A percentile compares a stretch with the other conserved stretches of the same genome.
These are phyloP conservation scores for Himalopsyche kuldschensis DNA, from an alignment of 2,888 invertebrate genomes.

Conservation along the genomic window DNA sequence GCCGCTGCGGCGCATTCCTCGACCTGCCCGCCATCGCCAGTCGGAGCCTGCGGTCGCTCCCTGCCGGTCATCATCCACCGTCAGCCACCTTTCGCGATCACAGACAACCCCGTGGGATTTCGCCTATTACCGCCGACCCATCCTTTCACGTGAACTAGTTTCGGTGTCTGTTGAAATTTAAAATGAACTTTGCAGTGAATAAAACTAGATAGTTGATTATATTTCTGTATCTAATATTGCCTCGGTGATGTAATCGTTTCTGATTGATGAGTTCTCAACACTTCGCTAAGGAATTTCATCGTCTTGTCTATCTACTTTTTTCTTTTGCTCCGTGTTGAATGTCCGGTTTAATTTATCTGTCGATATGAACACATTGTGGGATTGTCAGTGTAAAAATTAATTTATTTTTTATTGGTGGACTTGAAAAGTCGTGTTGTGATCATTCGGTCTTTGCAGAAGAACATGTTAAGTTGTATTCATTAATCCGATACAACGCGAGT, in stretches of 20 bases:
- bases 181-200: too few relatives aligned
- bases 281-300: neutral
- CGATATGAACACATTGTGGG: neutral
- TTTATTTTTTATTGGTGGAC: neutral
- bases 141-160: neutral
- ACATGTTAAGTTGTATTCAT: too few relatives aligned
- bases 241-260: neutral
- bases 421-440: neutral
- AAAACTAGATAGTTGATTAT: too few relatives aligned
- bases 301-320: neutral
- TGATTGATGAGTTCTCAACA: neutral
- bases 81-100: slow-evolving; percentile 35
- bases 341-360: neutral
- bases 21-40: slow-evolving; percentile 41
- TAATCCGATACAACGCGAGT: neutral
- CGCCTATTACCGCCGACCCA: neutral
- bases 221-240: neutral
- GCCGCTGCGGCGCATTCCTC: slow-evolving; percentile 56
- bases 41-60: slow-evolving; percentile 39
- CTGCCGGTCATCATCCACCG: slow-evolving; percentile 42
- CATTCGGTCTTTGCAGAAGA: too few relatives aligned
- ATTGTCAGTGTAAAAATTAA: neutral
- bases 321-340: neutral
- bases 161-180: neutral
- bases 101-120: neutral